Conservation (phyloP, 2,797 vertebrate genomes). For the Otolemur crassicaudatus region DNA sequence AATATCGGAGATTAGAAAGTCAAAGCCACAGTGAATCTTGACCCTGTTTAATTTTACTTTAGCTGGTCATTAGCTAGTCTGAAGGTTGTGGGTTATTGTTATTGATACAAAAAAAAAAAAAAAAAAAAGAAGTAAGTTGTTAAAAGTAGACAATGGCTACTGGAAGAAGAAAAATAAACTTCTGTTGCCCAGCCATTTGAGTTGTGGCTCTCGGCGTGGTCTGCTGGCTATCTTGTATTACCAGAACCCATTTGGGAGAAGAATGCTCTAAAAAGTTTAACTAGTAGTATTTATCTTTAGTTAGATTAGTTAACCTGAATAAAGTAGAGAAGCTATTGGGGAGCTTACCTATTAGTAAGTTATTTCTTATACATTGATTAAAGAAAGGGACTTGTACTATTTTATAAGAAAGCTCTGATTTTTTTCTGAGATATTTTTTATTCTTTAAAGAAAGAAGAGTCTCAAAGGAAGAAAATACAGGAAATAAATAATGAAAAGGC, state of each 20-base stretch:
- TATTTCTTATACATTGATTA: neutral
- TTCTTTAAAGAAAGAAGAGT: conserved; percentile 91
- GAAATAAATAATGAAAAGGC: conserved; percentile 91
- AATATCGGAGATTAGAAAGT: neutral
- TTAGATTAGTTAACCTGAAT: neutral
- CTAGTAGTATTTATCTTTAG: neutral
- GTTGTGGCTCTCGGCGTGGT: neutral
- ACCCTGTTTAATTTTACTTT: neutral
- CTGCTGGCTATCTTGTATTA: neutral
- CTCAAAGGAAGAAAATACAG: conserved; percentile 90
- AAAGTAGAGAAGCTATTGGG: neutral
- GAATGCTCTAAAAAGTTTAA: neutral
- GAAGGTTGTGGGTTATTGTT: no score
- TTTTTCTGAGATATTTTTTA: neutral
- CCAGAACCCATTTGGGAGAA: neutral
- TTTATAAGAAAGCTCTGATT: neutral
- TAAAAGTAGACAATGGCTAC: neutral
- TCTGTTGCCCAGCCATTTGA: neutral
- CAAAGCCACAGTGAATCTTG: neutral
- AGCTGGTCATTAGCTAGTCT: no score
- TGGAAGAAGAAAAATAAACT: neutral
- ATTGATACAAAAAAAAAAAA: no score
- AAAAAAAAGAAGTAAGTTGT: neutral
- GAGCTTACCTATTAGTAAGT: neutral
- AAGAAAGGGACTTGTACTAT: neutral